A percentile compares a stretch with the other conserved stretches of the same genome.
Evolutionary conservation across 2,113 vertebrate genomes (phyloP).

Genomic region (Patagioenas fasciata): DNA sequence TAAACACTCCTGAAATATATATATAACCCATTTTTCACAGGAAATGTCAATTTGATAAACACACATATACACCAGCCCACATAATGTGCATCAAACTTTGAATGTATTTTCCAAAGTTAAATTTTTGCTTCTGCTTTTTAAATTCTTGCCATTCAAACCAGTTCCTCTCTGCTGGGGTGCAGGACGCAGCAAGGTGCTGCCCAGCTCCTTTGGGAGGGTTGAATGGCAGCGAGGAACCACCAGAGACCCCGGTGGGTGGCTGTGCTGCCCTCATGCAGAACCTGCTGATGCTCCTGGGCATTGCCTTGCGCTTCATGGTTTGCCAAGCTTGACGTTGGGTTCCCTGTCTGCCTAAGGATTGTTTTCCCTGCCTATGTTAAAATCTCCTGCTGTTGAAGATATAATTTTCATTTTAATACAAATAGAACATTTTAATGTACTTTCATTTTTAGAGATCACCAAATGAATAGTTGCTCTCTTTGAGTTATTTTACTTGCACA

Average conservation of each 20-base stretch:
- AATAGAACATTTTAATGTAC: background rate
- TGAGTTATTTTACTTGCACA: background rate
- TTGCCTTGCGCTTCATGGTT: fast-evolving
- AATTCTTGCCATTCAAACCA: fast-evolving
- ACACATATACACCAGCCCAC: fast-evolving
- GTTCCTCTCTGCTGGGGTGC: background rate
- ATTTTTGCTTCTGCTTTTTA: background rate
- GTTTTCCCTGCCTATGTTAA: background rate
- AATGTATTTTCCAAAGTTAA: background rate
- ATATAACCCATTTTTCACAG: background rate
- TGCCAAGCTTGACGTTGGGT: background rate
- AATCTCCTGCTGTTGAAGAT: background rate
- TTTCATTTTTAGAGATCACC: background rate
- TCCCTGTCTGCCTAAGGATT: background rate
- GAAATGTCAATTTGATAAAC: no score
- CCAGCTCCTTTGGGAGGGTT: background rate
- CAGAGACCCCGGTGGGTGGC: fast-evolving
- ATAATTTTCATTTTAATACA: background rate
- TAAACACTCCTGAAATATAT: background rate
- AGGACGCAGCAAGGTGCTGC: background rate
- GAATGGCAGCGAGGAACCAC: fast-evolving
- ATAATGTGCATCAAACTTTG: fast-evolving
- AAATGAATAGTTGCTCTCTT: background rate
- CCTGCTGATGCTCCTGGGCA: background rate
- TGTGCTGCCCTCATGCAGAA: background rate